Conservation (phyloP, 2,113 vertebrate species). For the Dissostichus mawsoni region DNA sequence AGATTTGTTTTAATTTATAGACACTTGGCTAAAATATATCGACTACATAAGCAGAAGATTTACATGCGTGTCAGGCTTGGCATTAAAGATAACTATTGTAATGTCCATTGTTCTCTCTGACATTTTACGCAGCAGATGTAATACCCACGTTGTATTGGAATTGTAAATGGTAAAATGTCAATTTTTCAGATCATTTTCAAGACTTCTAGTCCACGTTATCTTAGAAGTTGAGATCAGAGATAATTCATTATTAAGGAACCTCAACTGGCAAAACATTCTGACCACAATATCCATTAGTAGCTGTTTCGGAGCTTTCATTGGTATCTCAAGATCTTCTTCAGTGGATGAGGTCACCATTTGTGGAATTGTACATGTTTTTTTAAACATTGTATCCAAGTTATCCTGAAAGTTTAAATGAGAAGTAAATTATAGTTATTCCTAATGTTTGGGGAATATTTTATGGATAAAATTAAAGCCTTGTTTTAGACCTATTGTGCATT, state of each 20-base stretch:
- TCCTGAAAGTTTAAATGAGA: not conserved
- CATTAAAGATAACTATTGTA: not conserved
- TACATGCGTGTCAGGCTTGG: slow-evolving; percentile 6
- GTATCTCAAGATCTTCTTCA: not conserved
- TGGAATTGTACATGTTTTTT: not conserved
- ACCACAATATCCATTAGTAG: not conserved
- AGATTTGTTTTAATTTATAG: not conserved
- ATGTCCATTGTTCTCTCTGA: slow-evolving; percentile 2
- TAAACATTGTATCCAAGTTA: not conserved
- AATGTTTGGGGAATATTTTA: not conserved
- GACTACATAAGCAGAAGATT: slow-evolving; percentile 4
- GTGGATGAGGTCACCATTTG: too few species aligned
- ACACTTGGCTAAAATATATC: not conserved
- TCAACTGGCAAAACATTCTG: not conserved
- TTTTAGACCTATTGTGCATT: not conserved
- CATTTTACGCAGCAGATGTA: not conserved
- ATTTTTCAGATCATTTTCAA: not conserved
- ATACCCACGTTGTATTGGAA: not conserved
- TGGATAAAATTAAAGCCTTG: not conserved
- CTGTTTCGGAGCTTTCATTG: not conserved
- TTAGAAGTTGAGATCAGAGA: not conserved
- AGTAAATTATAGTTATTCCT: not conserved
- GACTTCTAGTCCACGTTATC: not conserved
- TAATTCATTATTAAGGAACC: not conserved
- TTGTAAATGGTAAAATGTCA: not conserved